Evolutionary conservation across 2,113 vertebrate species (phyloP), one percentile per base, ranked within the genome.

Genomic region (Drymodes brunneopygia): DNA sequence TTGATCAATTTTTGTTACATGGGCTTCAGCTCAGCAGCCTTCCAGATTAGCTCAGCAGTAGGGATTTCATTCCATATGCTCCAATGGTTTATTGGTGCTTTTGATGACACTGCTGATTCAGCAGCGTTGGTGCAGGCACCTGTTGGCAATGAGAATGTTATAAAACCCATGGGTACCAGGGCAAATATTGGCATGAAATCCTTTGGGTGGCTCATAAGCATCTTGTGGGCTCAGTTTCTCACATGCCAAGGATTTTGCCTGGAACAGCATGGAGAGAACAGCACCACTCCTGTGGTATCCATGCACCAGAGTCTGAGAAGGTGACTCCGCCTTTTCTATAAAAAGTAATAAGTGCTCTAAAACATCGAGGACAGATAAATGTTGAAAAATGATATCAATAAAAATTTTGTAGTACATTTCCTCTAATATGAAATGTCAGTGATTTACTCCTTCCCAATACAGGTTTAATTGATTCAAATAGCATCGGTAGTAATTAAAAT

Each of bases 1-100:
- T 99, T 99, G 99, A 99, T 99, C 99, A 99, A 99, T 99, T 99
- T 99, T 98, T 97, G 98, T 98, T 98, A 94, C 98, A 98, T 96
- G 95, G 97, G 98, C 98, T 98, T 99, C 98, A 98, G 97, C 98
- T 99, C 99, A 99, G 98, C 98, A 98, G 98, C 98, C 98, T 98
- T 99, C 98, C 99, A 99, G 99, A 99, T 99, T 99, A 98, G 98
- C 98, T 98, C 98, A 98, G 98, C 98, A 98, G 98, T 98, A 98
- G 98, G 98, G 98, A 99, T 98, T 97, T 98, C 96, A 72, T 98
- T 98, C 99, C 99, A 99, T 99, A 99, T 99, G 99, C 98, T 98
- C 95, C 96, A 73, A 96, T 88, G 95, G 97, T 99, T 99, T 99
- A 99, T 98, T 98, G 98, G 98, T 92, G 94, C 97, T 98, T 93